Evolutionary conservation across 2,113 vertebrate genomes (phyloP).

Genomic region (Pseudopodoces humilis): DNA sequence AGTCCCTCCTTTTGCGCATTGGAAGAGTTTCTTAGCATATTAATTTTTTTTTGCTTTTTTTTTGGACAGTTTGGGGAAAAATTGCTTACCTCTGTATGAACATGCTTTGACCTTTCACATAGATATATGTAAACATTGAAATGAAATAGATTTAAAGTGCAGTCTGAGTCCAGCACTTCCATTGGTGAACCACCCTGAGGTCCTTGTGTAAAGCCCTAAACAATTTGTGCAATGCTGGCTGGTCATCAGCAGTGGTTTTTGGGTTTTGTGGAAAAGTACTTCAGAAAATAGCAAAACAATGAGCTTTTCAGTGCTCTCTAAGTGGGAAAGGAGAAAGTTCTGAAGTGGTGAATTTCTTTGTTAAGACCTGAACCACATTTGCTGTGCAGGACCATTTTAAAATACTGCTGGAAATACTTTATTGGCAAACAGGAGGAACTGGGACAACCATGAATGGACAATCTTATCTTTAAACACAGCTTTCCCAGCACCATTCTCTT

Average conservation of each 20-base stretch:
- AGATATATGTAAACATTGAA: background rate
- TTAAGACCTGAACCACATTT: background rate
- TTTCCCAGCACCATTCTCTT: background rate
- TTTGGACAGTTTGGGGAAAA: background rate
- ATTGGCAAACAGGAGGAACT: background rate
- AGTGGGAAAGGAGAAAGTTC: background rate
- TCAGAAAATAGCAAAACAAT: background rate
- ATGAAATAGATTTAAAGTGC: background rate
- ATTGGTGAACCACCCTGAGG: fast-evolving
- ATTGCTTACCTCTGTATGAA: background rate
- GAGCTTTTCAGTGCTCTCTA: background rate
- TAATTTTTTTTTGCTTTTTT: background rate
- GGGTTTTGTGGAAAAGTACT: background rate
- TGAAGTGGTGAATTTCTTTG: background rate
- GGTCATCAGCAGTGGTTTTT: background rate
- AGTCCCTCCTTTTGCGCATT: background rate
- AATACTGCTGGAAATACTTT: background rate
- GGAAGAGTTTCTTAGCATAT: background rate
- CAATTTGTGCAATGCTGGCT: background rate
- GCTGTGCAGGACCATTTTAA: background rate
- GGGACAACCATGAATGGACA: background rate
- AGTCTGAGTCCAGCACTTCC: background rate
- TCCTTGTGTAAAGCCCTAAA: background rate
- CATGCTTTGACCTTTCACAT: background rate
- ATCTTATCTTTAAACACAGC: background rate